Percentiles rank a stretch among this genome's conserved stretches.
Conservation (phyloP, 2,113 vertebrate genomes). For the Illadopsis cleaveri region DNA sequence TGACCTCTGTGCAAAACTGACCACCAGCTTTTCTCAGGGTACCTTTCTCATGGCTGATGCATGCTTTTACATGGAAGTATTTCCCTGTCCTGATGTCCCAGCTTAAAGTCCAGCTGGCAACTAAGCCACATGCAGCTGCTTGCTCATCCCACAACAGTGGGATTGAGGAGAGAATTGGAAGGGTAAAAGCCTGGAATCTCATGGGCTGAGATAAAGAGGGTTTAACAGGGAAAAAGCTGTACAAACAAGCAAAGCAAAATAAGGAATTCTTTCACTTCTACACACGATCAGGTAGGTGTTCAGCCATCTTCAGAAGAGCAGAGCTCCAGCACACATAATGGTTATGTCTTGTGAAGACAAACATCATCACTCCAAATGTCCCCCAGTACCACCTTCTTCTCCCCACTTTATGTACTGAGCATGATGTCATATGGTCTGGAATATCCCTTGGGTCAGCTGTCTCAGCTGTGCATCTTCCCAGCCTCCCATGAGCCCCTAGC, state of each 20-base stretch:
- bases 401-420: background rate
- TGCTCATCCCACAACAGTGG: background rate
- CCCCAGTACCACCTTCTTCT: background rate
- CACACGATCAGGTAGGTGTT: background rate
- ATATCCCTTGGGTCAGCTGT: background rate
- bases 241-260: background rate
- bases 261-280: background rate
- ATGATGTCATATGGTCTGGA: background rate
- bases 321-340: background rate
- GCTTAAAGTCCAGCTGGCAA: background rate
- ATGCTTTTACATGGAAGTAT: background rate
- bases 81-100: background rate
- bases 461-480: background rate
- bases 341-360: background rate
- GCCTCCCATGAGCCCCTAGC: fast-evolving
- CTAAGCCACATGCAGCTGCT: background rate
- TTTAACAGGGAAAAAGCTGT: background rate
- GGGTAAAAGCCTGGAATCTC: background rate
- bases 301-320: background rate
- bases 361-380: background rate
- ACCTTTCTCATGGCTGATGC: background rate
- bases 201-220: background rate
- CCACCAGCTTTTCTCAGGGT: background rate
- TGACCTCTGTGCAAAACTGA: background rate
- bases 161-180: background rate